These are phyloP conservation scores for Myrmecobius fasciatus DNA, from an alignment of 2,113 vertebrate genomes.

Conservation along the genomic window DNA sequence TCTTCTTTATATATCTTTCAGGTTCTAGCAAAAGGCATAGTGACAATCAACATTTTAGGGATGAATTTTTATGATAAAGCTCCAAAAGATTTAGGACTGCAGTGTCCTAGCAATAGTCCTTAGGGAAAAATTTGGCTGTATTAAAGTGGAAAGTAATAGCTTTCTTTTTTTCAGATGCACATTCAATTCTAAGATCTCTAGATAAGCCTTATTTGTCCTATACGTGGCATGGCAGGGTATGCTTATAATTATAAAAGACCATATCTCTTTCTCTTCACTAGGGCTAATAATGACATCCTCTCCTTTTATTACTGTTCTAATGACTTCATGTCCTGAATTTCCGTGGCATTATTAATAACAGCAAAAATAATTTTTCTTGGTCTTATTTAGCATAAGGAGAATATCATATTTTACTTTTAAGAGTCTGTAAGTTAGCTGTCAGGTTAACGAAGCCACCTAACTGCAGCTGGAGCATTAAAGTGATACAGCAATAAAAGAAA, in stretches of 20 bases:
- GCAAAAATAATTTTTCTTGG: background rate
- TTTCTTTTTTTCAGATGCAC: background rate
- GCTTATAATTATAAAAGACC: background rate
- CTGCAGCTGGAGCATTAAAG: accelerated
- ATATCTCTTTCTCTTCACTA: constrained; percentile 50
- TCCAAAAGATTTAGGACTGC: background rate
- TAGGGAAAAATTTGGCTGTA: accelerated
- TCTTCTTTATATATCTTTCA: background rate
- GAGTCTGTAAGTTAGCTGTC: background rate
- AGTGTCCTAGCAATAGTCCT: background rate
- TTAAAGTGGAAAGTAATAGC: accelerated
- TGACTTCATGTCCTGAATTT: constrained; percentile 44
- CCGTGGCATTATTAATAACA: constrained; percentile 44
- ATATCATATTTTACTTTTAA: constrained; percentile 22
- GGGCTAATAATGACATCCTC: constrained; percentile 59
- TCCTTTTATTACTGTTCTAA: constrained; percentile 58
- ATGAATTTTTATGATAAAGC: background rate
- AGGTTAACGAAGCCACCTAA: constrained; percentile 19
- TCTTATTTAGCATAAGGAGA: background rate
- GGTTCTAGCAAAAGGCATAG: background rate
- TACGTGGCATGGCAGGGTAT: background rate
- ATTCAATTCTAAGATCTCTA: background rate
- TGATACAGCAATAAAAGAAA: accelerated
- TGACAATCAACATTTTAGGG: background rate
- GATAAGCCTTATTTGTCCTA: background rate